Evolutionary conservation across 2,797 vertebrate genomes (phyloP).

Genomic region (Thaleichthys pacificus): DNA sequence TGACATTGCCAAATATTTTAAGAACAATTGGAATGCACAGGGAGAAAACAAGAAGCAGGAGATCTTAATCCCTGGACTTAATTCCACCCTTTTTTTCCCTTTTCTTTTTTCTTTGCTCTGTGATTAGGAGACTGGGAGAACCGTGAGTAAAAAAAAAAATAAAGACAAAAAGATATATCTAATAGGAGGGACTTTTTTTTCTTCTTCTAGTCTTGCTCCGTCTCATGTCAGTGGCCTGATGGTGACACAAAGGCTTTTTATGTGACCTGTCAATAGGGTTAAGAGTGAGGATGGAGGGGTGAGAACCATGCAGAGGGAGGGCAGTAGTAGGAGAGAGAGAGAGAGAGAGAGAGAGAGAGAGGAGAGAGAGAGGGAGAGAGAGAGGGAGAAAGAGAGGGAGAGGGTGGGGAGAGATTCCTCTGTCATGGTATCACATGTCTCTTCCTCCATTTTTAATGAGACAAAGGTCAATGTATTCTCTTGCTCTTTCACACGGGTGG

Average conservation of each 20-base stretch:
- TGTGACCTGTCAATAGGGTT: constrained; percentile 82
- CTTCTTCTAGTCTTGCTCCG: constrained; percentile 84
- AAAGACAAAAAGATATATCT: constrained; percentile 12
- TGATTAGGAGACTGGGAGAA: constrained; percentile 72
- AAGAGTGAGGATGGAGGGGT: constrained; percentile 65
- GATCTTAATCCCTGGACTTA: constrained; percentile 97
- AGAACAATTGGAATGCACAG: constrained; percentile 99
- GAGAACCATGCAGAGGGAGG: constrained; percentile 36
- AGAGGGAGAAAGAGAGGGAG: constrained; percentile 13
- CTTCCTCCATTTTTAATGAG: constrained; percentile 91
- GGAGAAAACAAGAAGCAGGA: constrained; percentile 78
- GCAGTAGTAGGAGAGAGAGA: constrained; percentile 34
- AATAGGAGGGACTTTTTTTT: constrained; percentile 73
- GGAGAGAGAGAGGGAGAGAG: constrained; percentile 7
- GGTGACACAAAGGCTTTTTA: constrained; percentile 84
- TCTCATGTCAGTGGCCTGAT: constrained; percentile 76
- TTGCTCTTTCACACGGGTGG: constrained; percentile 87
- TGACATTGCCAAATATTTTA: constrained; percentile 99
- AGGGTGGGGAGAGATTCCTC: constrained; percentile 64
- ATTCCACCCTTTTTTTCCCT: constrained; percentile 71
- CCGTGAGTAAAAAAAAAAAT: constrained; percentile 59
- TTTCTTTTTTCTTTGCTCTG: constrained; percentile 32
- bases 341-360: constrained; percentile 39
- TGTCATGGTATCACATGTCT: constrained; percentile 73
- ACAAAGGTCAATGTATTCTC: constrained; percentile 91